phyloP scores from a whole-genome alignment of 1,140 invertebrate species.

The Ostrea denselamellosa region DNA sequence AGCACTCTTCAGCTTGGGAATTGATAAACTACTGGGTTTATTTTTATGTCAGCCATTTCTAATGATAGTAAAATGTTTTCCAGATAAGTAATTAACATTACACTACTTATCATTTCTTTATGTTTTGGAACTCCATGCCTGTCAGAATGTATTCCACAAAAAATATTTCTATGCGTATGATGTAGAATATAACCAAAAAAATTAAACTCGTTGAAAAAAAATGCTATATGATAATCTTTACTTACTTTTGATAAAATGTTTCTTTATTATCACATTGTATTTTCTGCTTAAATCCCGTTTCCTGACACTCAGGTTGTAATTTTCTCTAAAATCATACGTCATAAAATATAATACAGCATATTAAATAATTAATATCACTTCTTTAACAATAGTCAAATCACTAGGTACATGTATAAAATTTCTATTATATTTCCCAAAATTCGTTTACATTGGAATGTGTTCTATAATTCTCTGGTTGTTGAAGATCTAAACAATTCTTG shows the following conservation, averaged over 20 bases:
- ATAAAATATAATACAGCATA: neutral
- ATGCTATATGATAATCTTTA: neutral
- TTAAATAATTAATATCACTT: neutral
- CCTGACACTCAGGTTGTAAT: slow-evolving; percentile 49
- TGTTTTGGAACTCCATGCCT: too few relatives aligned
- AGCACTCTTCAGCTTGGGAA: too few relatives aligned
- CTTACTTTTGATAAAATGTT: neutral
- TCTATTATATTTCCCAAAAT: neutral
- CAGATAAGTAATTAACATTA: too few relatives aligned
- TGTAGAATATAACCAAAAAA: too few relatives aligned
- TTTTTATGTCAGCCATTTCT: too few relatives aligned
- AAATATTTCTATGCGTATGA: slow-evolving; percentile 14
- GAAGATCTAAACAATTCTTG: neutral
- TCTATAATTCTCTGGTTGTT: neutral
- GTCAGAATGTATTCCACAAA: neutral
- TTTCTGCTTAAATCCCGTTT: slow-evolving; percentile 55
- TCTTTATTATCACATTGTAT: slow-evolving; percentile 47
- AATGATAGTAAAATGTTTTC: too few relatives aligned
- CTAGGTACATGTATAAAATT: neutral
- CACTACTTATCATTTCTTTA: too few relatives aligned
- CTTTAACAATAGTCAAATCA: neutral
- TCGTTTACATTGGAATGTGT: neutral
- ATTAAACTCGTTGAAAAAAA: neutral
- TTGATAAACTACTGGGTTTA: too few relatives aligned
- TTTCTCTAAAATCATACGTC: slow-evolving; percentile 36